phyloP scores from a whole-genome alignment of 2,797 vertebrate genomes.

The Acanthornis magna region DNA sequence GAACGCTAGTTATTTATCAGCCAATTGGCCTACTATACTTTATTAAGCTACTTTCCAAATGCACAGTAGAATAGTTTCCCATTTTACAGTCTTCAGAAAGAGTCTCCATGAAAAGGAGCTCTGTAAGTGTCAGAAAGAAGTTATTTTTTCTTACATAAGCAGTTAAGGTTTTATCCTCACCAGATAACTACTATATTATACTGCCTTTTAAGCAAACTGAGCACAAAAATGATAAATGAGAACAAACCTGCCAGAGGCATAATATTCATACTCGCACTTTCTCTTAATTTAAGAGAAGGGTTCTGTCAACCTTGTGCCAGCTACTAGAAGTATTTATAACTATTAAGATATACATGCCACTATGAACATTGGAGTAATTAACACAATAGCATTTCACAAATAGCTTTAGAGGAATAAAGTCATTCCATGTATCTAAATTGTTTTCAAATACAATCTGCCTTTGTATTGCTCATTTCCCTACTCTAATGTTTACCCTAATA shows the following conservation, averaged over 20 bases:
- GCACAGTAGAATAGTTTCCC: not conserved
- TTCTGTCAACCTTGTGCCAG: not conserved
- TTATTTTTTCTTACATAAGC: not conserved
- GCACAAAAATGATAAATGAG: not conserved
- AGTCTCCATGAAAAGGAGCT: not conserved
- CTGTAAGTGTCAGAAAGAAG: not conserved
- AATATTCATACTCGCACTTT: not conserved
- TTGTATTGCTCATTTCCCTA: not conserved
- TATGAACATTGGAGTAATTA: not conserved
- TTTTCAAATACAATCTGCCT: not conserved
- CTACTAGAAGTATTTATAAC: not conserved
- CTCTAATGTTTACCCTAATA: not conserved
- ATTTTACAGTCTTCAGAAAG: not conserved
- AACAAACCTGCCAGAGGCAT: not conserved
- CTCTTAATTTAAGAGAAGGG: not conserved
- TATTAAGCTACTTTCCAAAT: not conserved
- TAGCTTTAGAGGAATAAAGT: not conserved
- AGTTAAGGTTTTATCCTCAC: not conserved
- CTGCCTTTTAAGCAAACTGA: not conserved
- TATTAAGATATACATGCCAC: not conserved
- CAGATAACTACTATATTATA: not conserved
- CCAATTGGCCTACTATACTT: not conserved
- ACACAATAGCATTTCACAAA: not conserved
- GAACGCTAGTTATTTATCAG: conserved; percentile 15
- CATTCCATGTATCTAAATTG: not conserved